Evolutionary conservation across 2,797 vertebrate species (phyloP).

Genomic region (Myotis planiceps): DNA sequence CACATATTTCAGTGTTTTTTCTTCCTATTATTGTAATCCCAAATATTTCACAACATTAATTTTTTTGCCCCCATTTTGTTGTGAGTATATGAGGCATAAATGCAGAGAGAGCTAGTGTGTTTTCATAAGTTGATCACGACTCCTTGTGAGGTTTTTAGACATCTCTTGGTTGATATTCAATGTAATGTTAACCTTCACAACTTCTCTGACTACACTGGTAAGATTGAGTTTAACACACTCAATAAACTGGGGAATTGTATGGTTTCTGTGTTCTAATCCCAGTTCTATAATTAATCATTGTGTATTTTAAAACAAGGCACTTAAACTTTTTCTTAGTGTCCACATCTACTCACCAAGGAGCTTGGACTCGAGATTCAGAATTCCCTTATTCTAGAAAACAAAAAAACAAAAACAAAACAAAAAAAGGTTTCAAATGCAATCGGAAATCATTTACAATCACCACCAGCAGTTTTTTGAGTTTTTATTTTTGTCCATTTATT

Average conservation of each 20-base stretch:
- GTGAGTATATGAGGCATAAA: not conserved
- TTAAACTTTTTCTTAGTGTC: not conserved
- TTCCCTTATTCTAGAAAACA: not conserved
- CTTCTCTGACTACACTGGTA: not conserved
- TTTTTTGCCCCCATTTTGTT: conserved; percentile 4
- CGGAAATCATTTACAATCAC: not conserved
- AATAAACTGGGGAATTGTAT: not conserved
- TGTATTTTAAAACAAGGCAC: not conserved
- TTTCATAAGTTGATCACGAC: not conserved
- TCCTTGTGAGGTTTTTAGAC: not conserved
- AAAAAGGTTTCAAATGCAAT: not conserved
- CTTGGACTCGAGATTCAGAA: not conserved
- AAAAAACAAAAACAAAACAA: not conserved
- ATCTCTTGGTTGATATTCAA: conserved; percentile 3
- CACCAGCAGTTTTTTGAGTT: conserved; percentile 21
- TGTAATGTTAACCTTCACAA: not conserved
- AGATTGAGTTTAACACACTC: not conserved
- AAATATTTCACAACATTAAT: conserved; percentile 59
- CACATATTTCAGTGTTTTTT: not conserved
- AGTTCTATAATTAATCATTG: not conserved
- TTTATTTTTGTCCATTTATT: not conserved
- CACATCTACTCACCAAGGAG: not conserved
- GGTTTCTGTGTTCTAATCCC: not conserved
- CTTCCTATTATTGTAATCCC: not conserved
- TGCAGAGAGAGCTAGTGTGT: not conserved